These are phyloP conservation scores for Hedychridium roseum DNA, from an alignment of 2,888 invertebrate species.

Conservation along the genomic window DNA sequence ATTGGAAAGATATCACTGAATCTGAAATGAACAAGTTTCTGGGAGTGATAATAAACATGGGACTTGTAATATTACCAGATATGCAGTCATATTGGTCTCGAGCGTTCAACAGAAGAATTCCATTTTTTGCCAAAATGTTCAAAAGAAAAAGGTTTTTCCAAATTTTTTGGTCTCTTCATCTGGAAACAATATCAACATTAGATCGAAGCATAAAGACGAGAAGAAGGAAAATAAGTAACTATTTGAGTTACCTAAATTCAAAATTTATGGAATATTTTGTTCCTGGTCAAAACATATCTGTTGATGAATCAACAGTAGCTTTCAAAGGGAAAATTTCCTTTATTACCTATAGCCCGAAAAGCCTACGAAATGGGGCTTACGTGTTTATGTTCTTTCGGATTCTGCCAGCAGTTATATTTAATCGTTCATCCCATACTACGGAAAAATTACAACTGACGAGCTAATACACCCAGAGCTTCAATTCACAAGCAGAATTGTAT, in stretches of 20 bases:
- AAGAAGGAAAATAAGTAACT: too few species aligned
- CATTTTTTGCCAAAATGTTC: constrained; percentile 12
- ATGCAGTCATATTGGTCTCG: constrained; percentile 11
- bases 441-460: neutral
- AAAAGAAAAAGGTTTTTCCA: constrained; percentile 12
- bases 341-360: constrained; percentile 10
- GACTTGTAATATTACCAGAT: constrained; percentile 8
- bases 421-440: constrained; percentile 1
- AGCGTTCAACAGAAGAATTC: constrained; percentile 10
- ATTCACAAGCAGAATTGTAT: neutral
- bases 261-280: constrained; percentile 19
- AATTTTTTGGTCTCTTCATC: constrained; percentile 12
- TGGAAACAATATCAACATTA: constrained; percentile 11
- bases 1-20: constrained; percentile 12
- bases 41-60: constrained; percentile 2
- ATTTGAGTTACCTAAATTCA: constrained; percentile 16
- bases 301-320: constrained; percentile 27
- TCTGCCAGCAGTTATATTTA: neutral
- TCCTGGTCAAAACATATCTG: constrained; percentile 12
- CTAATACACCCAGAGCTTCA: neutral
- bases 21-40: constrained; percentile 10
- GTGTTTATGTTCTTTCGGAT: neutral
- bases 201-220: too few species aligned
- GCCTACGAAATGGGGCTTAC: constrained; percentile 1
- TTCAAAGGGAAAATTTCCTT: constrained; percentile 13